A percentile compares a stretch with the other conserved stretches of the same genome.
Evolutionary conservation across 2,113 vertebrate genomes (phyloP).

Genomic region (Martes martes): DNA sequence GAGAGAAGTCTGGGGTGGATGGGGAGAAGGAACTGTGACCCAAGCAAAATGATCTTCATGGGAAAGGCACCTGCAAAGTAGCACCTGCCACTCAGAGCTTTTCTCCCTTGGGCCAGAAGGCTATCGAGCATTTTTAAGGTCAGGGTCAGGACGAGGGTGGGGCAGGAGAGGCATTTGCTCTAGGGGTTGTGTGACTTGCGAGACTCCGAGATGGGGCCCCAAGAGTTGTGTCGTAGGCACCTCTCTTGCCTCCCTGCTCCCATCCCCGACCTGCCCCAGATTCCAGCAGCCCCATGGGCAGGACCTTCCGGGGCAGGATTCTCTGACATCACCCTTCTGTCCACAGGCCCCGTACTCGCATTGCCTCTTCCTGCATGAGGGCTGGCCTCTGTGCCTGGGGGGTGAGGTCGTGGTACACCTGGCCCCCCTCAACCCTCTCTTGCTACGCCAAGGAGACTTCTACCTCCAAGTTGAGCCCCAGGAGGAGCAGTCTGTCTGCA

Average conservation of each 20-base stretch:
- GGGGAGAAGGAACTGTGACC: neutral
- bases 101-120: neutral
- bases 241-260: neutral
- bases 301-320: neutral
- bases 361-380: conserved; percentile 88
- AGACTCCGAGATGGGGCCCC: neutral
- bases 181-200: neutral
- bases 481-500: conserved; percentile 84
- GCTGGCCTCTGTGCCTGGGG: conserved; percentile 92
- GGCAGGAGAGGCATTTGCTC: neutral
- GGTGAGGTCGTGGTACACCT: conserved; percentile 90
- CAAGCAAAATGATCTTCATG: rapidly evolving
- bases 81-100: neutral
- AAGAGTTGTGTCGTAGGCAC: neutral
- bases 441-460: conserved; percentile 89
- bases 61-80: neutral
- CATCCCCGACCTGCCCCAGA: neutral
- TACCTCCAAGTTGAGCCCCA: conserved; percentile 90
- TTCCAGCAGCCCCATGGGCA: neutral
- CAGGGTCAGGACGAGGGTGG: neutral
- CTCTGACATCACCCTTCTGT: neutral
- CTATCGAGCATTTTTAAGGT: neutral
- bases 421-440: conserved; percentile 84
- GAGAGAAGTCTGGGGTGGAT: neutral
- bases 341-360: conserved; percentile 87